Evolutionary conservation across 2,888 invertebrate species (phyloP).

Genomic region (Megaustenia siamemsis): DNA sequence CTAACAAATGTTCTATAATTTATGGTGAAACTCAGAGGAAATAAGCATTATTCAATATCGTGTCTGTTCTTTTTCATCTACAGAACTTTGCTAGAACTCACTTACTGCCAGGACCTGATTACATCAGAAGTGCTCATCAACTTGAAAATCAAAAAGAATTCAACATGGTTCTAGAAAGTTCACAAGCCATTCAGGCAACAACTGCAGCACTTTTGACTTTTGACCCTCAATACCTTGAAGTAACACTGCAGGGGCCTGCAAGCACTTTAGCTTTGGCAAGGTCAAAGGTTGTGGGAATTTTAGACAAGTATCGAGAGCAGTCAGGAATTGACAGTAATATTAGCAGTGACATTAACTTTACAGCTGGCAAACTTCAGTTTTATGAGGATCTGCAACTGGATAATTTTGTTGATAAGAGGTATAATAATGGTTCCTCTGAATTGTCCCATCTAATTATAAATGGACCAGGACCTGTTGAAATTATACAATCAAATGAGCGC

Average conservation of each 20-base stretch:
- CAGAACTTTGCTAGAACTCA: conserved; percentile 40
- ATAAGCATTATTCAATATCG: too few relatives aligned
- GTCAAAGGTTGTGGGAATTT: conserved; percentile 28
- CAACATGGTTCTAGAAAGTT: conserved; percentile 38
- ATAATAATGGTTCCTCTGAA: neutral
- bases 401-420: conserved; percentile 3
- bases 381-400: neutral
- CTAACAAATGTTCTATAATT: too few relatives aligned
- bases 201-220: conserved; percentile 44
- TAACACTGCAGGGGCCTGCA: conserved; percentile 47
- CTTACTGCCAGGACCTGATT: conserved; percentile 2
- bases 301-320: conserved; percentile 28
- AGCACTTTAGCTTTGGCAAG: conserved; percentile 33
- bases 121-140: neutral
- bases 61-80: conserved; percentile 14
- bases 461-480: neutral
- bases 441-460: neutral
- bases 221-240: conserved; percentile 22
- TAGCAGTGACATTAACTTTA: neutral
- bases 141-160: conserved; percentile 39
- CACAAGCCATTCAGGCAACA: conserved; percentile 33
- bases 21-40: too few relatives aligned
- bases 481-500: neutral
- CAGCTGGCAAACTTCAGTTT: neutral
- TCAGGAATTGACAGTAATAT: neutral